These are phyloP conservation scores for Coronaproctus castanopsis DNA, from an alignment of 2,888 invertebrate genomes.

Conservation along the genomic window DNA sequence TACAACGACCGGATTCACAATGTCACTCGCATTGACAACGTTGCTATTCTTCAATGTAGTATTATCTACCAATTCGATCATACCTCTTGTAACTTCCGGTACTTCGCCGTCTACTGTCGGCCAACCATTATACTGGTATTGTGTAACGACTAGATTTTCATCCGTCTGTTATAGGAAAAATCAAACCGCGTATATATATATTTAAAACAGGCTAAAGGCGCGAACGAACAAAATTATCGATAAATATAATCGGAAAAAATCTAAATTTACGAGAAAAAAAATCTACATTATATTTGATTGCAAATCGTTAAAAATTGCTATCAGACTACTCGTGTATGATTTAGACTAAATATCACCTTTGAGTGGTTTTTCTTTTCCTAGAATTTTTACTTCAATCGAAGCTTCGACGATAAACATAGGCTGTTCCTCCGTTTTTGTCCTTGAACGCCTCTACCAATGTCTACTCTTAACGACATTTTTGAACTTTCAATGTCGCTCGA, in stretches of 20 bases:
- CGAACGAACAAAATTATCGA: not conserved
- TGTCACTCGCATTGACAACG: conserved; percentile 29
- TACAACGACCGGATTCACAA: conserved; percentile 46
- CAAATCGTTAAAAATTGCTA: no score
- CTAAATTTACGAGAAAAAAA: no score
- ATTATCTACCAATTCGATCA: conserved; percentile 69
- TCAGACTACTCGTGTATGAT: no score
- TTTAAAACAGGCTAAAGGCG: not conserved
- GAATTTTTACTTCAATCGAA: no score
- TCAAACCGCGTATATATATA: not conserved
- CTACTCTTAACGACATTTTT: no score
- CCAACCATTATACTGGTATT: conserved; percentile 83
- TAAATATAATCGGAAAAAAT: not conserved
- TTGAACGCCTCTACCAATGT: no score
- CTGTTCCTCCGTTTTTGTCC: no score
- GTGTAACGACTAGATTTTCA: conserved; percentile 51
- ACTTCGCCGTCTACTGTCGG: conserved; percentile 75
- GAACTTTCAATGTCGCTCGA: no score
- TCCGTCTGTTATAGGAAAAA: conserved; percentile 36
- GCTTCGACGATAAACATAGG: no score
- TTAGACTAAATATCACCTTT: no score
- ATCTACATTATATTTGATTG: no score
- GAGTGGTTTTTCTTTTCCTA: no score
- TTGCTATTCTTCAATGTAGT: conserved; percentile 27
- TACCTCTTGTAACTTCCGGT: conserved; percentile 67